Evolutionary conservation across 2,797 vertebrate species (phyloP).

Genomic region (Toxotes lorentzi): DNA sequence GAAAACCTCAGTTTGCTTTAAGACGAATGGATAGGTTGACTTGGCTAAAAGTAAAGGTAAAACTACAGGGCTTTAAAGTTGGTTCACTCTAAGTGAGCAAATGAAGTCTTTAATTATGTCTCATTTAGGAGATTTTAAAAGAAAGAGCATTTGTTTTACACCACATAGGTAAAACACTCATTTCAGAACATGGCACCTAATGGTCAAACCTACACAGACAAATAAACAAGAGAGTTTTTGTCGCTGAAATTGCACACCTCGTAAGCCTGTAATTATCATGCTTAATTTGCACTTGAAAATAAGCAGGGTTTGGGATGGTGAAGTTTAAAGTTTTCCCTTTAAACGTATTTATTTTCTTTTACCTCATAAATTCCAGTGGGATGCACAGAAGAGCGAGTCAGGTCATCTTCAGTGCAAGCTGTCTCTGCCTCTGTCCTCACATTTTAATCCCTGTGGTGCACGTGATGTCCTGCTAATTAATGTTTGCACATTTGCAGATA

Average conservation of each 20-base stretch:
- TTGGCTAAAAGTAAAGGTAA: constrained; percentile 30
- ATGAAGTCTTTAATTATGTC: constrained; percentile 62
- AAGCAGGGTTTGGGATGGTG: constrained; percentile 53
- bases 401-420: constrained; percentile 3
- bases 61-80: constrained; percentile 35
- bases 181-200: constrained; percentile 44
- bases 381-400: neutral
- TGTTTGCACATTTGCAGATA: neutral
- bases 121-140: constrained; percentile 40
- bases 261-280: constrained; percentile 62
- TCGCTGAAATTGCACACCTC: constrained; percentile 46
- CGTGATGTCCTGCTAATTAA: constrained; percentile 42
- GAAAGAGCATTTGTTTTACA: constrained; percentile 57
- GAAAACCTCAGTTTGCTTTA: constrained; percentile 39
- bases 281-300: constrained; percentile 73
- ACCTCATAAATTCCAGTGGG: constrained; percentile 9
- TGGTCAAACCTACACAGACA: constrained; percentile 37
- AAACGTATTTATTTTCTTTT: constrained; percentile 12
- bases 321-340: constrained; percentile 41
- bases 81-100: constrained; percentile 30
- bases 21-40: constrained; percentile 40
- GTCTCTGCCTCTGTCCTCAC: constrained; percentile 13
- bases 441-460: constrained; percentile 12
- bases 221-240: constrained; percentile 58
- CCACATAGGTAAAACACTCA: constrained; percentile 21